Evolutionary conservation across 2,797 vertebrate species (phyloP), one percentile per base, ranked within the genome.

Genomic region (Rhinophrynus dorsalis): DNA sequence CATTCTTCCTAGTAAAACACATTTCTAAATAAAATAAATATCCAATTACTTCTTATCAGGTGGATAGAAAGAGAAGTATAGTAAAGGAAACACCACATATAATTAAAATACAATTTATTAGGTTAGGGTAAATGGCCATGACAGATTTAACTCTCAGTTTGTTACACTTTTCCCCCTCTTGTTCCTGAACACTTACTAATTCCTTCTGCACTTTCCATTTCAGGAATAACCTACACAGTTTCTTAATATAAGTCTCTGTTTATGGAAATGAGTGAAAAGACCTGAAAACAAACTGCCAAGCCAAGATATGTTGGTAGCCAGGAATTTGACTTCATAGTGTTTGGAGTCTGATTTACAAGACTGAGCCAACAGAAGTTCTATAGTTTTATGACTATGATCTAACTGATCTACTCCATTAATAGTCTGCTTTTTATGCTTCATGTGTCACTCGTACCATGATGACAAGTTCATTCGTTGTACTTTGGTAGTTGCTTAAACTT

Each of bases 211-310:
- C 4, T 65, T 52, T 42, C 50, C 17, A 30, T 54, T 15, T 11
- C 18, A 23, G 32, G 32, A 27, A 59, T 33, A 21, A 26, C 17
- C 2, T 29, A 59, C 33, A 33, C 18, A 9, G 20, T 30, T 67
- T 48, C 66, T 40, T 59, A 59, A 51, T 50, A 68, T 38, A 68
- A 38, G 45, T 5, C 15, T 20, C 8, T 68, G 55, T 68, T 68
- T 68, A 59, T 42, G 37, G 32, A 50, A 58, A 38, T 58, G 0
- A 40, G 21, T 23, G n/a, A 37, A 33, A 67, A 58, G 32, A 29
- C 29, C 6, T 50, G 23, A 23, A 40, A 6, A 20, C 15, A 6
- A 6, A 15, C 9, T 40, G 54, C 55, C 54, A 47, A 38, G 17
- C 42, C 30, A 21, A 30, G 45, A 51, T 40, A 20, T 10, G 17